Conservation (phyloP, 1,140 invertebrate species). For the Dermatophagoides farinae region DNA sequence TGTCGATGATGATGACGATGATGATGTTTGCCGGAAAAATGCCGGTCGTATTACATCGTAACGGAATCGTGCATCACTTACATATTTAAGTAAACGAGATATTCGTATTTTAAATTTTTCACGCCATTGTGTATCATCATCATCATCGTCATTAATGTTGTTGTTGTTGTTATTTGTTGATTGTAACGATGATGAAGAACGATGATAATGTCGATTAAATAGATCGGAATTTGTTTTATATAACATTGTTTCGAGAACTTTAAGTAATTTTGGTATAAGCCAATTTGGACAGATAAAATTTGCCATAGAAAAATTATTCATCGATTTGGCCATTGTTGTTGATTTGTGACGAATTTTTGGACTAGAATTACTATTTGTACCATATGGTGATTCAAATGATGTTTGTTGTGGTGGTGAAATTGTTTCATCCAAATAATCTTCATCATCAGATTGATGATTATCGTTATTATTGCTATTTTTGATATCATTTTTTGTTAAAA, state of each 20-base stretch:
- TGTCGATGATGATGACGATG: background rate
- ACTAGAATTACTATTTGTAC: background rate
- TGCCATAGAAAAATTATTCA: too few relatives aligned
- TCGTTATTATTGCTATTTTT: slow-evolving; percentile 19
- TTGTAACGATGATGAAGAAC: too few relatives aligned
- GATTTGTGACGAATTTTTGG: too few relatives aligned
- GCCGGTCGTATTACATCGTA: slow-evolving; percentile 13
- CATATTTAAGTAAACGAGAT: slow-evolving; percentile 1
- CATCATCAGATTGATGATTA: slow-evolving; percentile 5
- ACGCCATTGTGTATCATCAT: background rate
- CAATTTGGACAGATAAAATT: slow-evolving; percentile 11
- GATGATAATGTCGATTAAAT: too few relatives aligned
- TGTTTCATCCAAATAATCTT: slow-evolving; percentile 9
- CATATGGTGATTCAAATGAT: background rate
- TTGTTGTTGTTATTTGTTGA: background rate
- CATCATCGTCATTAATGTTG: background rate
- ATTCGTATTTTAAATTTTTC: slow-evolving; percentile 11
- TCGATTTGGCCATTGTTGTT: too few relatives aligned
- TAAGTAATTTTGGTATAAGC: slow-evolving; percentile 4
- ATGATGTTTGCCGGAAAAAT: background rate
- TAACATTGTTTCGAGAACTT: slow-evolving; percentile 4
- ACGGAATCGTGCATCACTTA: slow-evolving; percentile 12
- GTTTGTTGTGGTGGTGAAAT: background rate
- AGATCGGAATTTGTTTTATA: slow-evolving; percentile 6
- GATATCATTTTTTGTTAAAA: slow-evolving; percentile 24